Evolutionary conservation across 2,888 invertebrate species (phyloP).

Genomic region (Dascillus cervinus): DNA sequence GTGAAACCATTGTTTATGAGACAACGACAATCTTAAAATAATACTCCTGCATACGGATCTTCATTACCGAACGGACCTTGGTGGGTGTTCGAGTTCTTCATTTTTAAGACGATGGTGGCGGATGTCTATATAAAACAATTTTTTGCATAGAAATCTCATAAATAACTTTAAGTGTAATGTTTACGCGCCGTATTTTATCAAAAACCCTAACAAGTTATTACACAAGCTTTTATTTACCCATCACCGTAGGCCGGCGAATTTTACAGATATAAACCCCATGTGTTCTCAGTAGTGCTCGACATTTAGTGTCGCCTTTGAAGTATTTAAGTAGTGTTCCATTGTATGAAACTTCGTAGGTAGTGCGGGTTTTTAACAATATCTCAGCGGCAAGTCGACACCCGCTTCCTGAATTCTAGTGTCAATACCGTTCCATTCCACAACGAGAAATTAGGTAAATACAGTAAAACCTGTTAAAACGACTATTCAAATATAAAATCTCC

Average conservation of each 20-base stretch:
- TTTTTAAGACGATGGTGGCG: not conserved
- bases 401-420: conserved; percentile 9
- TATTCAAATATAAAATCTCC: no score
- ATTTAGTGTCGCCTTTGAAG: conserved; percentile 19
- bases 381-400: conserved; percentile 9
- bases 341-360: conserved; percentile 18
- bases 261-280: conserved; percentile 16
- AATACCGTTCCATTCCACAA: conserved; percentile 2
- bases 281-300: conserved; percentile 12
- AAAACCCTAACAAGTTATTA: no score
- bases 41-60: conserved; percentile 30
- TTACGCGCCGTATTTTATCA: no score
- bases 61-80: conserved; percentile 20
- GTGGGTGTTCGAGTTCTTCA: conserved; percentile 17
- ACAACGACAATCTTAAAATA: conserved; percentile 24
- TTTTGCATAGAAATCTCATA: not conserved
- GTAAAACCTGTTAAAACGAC: no score
- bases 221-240: no score
- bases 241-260: no score
- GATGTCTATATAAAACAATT: not conserved
- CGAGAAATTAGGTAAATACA: conserved; percentile 4
- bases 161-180: not conserved
- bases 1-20: conserved; percentile 21
- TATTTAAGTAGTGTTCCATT: conserved; percentile 9
- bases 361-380: conserved; percentile 13